Percentiles rank a stretch among this genome's conserved stretches.
These are phyloP conservation scores for Hydroisotoma schaefferi DNA, from an alignment of 2,888 invertebrate species.

Conservation along the genomic window DNA sequence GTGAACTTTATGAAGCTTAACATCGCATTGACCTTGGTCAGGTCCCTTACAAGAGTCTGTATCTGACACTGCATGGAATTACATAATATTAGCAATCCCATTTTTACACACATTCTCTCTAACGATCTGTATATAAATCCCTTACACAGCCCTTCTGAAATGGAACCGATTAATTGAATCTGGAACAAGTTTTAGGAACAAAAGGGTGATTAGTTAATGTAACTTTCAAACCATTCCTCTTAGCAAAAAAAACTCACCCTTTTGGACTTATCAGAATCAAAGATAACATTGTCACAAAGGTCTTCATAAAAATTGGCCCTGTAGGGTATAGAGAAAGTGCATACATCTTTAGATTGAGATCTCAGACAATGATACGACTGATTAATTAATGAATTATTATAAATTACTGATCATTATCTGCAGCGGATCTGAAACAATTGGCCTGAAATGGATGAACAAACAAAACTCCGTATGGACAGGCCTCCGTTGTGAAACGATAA, in stretches of 20 bases:
- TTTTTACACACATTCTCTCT: neutral
- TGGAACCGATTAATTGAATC: constrained; percentile 3
- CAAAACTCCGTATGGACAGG: constrained; percentile 40
- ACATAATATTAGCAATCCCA: neutral
- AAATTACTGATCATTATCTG: constrained; percentile 21
- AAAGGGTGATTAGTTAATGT: neutral
- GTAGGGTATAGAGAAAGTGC: neutral
- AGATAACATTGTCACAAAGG: constrained; percentile 1
- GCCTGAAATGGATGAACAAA: constrained; percentile 25
- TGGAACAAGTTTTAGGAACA: neutral
- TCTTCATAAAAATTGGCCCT: constrained; percentile 4
- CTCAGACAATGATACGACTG: neutral
- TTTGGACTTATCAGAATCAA: neutral
- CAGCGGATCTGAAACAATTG: constrained; percentile 15
- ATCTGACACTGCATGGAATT: neutral
- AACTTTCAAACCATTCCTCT: neutral
- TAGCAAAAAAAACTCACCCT: too few relatives aligned
- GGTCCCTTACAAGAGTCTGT: neutral
- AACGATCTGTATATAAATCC: neutral
- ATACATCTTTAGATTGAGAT: neutral
- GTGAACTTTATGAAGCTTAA: neutral
- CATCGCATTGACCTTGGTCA: neutral
- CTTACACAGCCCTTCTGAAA: neutral
- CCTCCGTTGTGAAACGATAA: constrained; percentile 13
- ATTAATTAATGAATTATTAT: neutral